Base-by-base conservation (phyloP, 2,113 vertebrate species). In the Salvelinus namaycush region DNA sequence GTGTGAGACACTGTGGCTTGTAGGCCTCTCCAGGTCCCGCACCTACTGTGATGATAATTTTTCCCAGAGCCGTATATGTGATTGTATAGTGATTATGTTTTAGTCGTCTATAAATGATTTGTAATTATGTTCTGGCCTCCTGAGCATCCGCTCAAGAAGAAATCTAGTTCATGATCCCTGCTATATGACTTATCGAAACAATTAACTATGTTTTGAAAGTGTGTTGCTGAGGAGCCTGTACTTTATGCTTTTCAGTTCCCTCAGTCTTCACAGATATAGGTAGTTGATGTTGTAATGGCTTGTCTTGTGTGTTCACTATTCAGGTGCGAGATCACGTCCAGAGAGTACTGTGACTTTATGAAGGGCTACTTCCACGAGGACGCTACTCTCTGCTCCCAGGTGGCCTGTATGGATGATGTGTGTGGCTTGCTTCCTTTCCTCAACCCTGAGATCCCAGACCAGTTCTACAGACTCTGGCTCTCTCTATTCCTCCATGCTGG, bases 301-400 rank as follows among this genome's bases (percentile, higher is more conserved):
- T 72, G 7, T 54, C 5, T 71, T 49, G 29, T 13, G 2, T 86
- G 60, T 87, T 82, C 29, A 71, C 14, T 69, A 3, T 69, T 13
- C 9, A 99, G 97, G 90, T 99, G 97, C 94, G 97, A 99, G 92
- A 99, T 99, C 89, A 99, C 97, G 16, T 99, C 97, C 22, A 92
- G 97, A 74, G 97, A 99, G 80, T 99, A 99, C 83, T 99, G 98
- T 86, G 93, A 96, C 70, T 99, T 99, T 82, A 99, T 99, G 98
- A 94, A 92, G 26, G 98, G 98, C 66, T 98, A 97, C 84, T 99
- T 99, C 90, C 97, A 99, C 0, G 97, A 99, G 89, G 97, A 99
- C 83, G 97, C 97, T 20, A 99, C 97, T 0, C 95, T 99, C 20
- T 99, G 98, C 90, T 99, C 98, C 67, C 98, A 99, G 95, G 97